phyloP scores from a whole-genome alignment of 2,888 invertebrate species.

The Drosophila paranaensis region DNA sequence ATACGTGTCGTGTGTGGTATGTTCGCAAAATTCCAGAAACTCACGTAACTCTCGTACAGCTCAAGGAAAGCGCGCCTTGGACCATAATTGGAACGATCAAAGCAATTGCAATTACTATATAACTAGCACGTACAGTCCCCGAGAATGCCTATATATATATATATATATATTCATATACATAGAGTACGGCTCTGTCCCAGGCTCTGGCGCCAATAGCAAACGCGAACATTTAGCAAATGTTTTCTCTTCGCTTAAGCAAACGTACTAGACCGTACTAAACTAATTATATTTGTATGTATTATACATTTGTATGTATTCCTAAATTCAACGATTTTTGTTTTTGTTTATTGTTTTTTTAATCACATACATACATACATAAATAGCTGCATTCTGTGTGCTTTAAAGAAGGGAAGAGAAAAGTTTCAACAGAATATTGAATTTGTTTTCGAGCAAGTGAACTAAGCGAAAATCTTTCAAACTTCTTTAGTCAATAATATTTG shows the following conservation, averaged over 20 bases:
- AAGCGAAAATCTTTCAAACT: slow-evolving; percentile 23
- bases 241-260: slow-evolving; percentile 27
- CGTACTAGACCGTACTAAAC: slow-evolving; percentile 19
- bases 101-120: slow-evolving; percentile 37
- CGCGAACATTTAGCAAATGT: slow-evolving; percentile 23
- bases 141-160: slow-evolving; percentile 25
- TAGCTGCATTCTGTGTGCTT: slow-evolving; percentile 13
- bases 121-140: slow-evolving; percentile 35
- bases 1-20: slow-evolving; percentile 32
- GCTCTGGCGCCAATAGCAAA: neutral
- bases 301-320: slow-evolving; percentile 49
- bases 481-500: slow-evolving; percentile 61
- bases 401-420: neutral
- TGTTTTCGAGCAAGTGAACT: slow-evolving; percentile 26
- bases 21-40: slow-evolving; percentile 28
- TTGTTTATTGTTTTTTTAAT: slow-evolving; percentile 16
- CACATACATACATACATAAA: neutral
- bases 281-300: slow-evolving; percentile 36
- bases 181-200: neutral
- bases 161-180: neutral
- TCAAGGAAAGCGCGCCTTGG: slow-evolving; percentile 9
- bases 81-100: slow-evolving; percentile 21
- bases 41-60: slow-evolving; percentile 7
- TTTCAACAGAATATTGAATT: slow-evolving; percentile 1
- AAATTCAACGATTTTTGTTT: slow-evolving; percentile 29